Percentiles rank a stretch among this genome's conserved stretches.
phyloP scores from a whole-genome alignment of 2,113 vertebrate species.

The Strix uralensis region DNA sequence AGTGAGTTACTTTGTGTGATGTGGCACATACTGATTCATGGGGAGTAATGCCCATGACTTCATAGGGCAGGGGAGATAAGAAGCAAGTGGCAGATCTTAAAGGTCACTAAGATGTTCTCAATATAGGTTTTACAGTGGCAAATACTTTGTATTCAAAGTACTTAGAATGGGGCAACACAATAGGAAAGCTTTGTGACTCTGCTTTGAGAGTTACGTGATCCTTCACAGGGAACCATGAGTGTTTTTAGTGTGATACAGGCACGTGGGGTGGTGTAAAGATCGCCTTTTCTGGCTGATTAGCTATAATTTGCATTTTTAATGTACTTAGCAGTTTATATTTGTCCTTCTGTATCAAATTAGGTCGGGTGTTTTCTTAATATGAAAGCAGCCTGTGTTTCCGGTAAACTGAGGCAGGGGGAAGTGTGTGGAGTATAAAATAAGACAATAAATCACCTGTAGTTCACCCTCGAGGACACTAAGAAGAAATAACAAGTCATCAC shows the following conservation, averaged over 20 bases:
- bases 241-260: neutral
- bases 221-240: neutral
- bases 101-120: neutral
- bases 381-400: neutral
- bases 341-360: neutral
- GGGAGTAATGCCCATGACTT: neutral
- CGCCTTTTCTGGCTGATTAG: neutral
- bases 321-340: neutral
- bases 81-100: neutral
- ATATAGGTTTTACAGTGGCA: neutral
- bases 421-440: neutral
- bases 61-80: neutral
- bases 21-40: neutral
- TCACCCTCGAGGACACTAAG: slow-evolving; percentile 96
- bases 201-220: neutral
- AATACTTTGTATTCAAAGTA: neutral
- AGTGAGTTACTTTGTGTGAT: neutral
- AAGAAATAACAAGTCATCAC: slow-evolving; percentile 92
- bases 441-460: slow-evolving; percentile 84
- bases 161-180: neutral
- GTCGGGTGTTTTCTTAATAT: neutral
- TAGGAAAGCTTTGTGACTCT: neutral
- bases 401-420: neutral
- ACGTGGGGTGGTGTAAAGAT: neutral
- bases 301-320: neutral